Evolutionary conservation across 2,113 vertebrate species (phyloP).

Genomic region (Phaetusa simplex): DNA sequence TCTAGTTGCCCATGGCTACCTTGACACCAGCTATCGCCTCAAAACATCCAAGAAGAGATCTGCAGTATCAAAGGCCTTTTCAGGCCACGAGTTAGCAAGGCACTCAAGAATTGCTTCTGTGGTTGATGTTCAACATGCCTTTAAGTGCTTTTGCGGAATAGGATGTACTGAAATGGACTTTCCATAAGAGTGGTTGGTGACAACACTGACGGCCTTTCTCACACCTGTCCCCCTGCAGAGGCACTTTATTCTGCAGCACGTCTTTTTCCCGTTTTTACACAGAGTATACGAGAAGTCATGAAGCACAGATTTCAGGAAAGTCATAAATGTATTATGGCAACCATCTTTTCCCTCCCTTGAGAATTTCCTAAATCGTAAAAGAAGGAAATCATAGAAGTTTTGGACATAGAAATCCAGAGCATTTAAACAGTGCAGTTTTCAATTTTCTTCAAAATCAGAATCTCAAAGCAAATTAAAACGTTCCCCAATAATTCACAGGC

Average conservation of each 20-base stretch:
- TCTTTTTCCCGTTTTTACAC: background rate
- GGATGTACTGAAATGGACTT: background rate
- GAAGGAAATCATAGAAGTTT: background rate
- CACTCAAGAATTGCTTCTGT: background rate
- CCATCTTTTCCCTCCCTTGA: background rate
- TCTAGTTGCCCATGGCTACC: background rate
- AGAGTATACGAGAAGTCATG: fast-evolving
- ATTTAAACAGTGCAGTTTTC: background rate
- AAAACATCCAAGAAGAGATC: background rate
- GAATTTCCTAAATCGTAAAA: background rate
- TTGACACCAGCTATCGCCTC: background rate
- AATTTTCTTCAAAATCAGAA: background rate
- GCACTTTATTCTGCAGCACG: background rate
- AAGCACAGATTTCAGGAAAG: background rate
- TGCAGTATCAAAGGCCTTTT: background rate
- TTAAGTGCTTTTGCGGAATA: background rate
- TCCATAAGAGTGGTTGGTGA: background rate
- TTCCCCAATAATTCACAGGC: background rate
- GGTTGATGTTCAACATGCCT: background rate
- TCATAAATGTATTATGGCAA: background rate
- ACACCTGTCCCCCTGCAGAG: too few relatives aligned
- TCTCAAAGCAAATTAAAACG: background rate
- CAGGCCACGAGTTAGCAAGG: background rate
- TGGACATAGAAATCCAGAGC: background rate
- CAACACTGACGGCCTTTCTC: background rate